Conservation (phyloP, 2,888 invertebrate genomes). For the Sipunculus nudus region DNA sequence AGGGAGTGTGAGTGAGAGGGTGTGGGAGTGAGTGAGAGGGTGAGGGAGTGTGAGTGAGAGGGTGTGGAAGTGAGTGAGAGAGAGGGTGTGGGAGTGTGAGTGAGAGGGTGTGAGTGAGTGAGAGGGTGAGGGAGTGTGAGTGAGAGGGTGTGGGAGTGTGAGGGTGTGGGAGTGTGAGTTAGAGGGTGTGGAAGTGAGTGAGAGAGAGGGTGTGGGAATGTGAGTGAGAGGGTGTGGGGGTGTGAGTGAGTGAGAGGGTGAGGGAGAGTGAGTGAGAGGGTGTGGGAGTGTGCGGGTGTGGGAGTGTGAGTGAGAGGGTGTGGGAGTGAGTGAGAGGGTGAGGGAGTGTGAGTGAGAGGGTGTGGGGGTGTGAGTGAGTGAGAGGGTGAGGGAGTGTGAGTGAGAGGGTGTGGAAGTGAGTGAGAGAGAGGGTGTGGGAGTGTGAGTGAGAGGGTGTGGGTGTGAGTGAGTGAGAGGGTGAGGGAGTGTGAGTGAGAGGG, state of each 20-base stretch:
- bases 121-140: not conserved
- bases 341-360: constrained; percentile 6
- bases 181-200: not conserved
- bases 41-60: not conserved
- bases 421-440: not conserved
- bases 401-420: not conserved
- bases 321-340: not conserved
- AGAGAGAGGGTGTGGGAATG: not conserved
- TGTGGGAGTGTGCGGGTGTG: not conserved
- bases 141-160: not conserved
- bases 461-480: not conserved
- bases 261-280: not conserved
- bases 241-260: not conserved
- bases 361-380: constrained; percentile 2
- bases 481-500: not conserved
- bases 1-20: not conserved
- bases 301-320: not conserved
- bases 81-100: not conserved
- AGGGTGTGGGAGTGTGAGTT: not conserved
- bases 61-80: not conserved
- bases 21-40: not conserved
- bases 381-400: not conserved
- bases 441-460: not conserved
- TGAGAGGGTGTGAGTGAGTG: not conserved
- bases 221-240: not conserved